phyloP scores from a whole-genome alignment of 2,113 vertebrate genomes.

The Brachirus orientalis region DNA sequence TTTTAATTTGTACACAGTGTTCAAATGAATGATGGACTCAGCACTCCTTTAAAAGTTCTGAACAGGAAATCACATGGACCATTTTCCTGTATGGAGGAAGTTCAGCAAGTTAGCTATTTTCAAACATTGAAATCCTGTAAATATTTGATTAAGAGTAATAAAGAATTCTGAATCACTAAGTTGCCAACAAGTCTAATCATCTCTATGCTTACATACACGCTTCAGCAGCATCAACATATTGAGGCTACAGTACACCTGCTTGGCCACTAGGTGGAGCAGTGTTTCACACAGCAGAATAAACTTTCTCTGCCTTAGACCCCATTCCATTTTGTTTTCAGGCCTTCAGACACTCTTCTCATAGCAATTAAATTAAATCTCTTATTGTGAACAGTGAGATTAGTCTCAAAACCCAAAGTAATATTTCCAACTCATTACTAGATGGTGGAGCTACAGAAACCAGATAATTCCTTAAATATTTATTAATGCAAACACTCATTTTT shows the following conservation, averaged over 20 bases:
- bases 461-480: background rate
- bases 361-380: too few species aligned
- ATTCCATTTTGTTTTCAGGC: too few species aligned
- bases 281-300: background rate
- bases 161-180: conserved; percentile 34
- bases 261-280: conserved; percentile 29
- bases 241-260: conserved; percentile 5
- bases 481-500: too few species aligned
- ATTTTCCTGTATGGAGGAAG: background rate
- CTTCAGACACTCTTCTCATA: too few species aligned
- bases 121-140: background rate
- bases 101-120: conserved; percentile 14
- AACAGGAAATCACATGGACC: background rate
- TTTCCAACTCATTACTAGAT: too few species aligned
- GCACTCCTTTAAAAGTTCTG: background rate
- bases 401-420: too few species aligned
- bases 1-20: background rate
- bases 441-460: background rate
- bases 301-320: background rate
- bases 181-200: background rate
- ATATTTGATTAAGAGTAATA: conserved; percentile 36
- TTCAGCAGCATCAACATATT: background rate
- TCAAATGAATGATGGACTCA: background rate
- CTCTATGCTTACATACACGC: background rate
- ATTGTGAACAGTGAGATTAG: too few species aligned